Percentiles rank a stretch among this genome's conserved stretches.
These are phyloP conservation scores for Cephalopachus bancanus DNA, from an alignment of 2,797 vertebrate genomes.

Conservation along the genomic window DNA sequence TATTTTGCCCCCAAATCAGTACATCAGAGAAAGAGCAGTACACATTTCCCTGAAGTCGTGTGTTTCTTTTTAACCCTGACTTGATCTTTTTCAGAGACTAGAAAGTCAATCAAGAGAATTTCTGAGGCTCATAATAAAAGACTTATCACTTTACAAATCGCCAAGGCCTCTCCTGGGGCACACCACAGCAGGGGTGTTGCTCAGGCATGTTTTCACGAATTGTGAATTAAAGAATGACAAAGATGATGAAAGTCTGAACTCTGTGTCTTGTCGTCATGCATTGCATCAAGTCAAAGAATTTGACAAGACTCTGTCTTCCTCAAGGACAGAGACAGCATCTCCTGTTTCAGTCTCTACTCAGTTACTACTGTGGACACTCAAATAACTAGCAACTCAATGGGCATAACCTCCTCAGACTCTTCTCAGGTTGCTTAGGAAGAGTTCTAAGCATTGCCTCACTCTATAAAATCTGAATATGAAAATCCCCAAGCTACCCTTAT, in stretches of 20 bases:
- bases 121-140: neutral
- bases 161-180: neutral
- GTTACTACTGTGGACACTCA: neutral
- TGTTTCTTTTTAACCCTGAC: neutral
- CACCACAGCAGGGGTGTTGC: neutral
- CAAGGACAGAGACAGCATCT: neutral
- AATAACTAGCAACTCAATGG: neutral
- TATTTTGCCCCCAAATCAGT: neutral
- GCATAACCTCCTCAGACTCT: neutral
- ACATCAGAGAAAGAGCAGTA: neutral
- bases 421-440: neutral
- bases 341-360: neutral
- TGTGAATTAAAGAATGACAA: neutral
- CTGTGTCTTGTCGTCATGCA: neutral
- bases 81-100: slow-evolving; percentile 21
- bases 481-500: neutral
- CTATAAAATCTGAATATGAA: neutral
- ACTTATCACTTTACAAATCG: neutral
- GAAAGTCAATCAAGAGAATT: neutral
- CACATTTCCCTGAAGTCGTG: slow-evolving; percentile 19
- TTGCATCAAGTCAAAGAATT: neutral
- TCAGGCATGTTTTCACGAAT: neutral
- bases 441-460: neutral
- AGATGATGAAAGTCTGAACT: neutral
- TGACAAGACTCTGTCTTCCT: neutral